Base-by-base conservation (phyloP, 2,113 vertebrate genomes). In the Sylvia atricapilla region DNA sequence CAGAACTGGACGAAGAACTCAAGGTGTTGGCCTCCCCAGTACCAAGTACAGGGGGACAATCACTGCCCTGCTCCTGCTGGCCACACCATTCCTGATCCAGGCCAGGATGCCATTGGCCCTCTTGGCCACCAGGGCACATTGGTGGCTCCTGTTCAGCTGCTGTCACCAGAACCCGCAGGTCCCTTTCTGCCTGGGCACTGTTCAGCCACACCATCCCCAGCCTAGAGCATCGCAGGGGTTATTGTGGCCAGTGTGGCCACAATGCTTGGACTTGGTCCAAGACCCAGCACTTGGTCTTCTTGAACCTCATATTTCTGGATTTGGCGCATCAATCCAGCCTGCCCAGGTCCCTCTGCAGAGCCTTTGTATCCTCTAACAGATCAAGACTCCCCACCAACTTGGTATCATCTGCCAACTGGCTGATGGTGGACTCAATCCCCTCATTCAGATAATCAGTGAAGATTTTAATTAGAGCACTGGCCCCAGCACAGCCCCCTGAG, bases 321-420 rank as follows among this genome's bases (percentile, higher is more conserved):
- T 28, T 9, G 7, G 41, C n/a, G 17, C 23, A 39, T 55, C 11
- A 4, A 6, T 74, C 15, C 59, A 74, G 49, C 15, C 28, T 56
- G n/a, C 24, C 49, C n/a, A 4, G 31, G 18, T 7, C 11, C 49
- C 11, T 55, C n/a, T 46, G 41, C 41, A 64, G 41, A 74, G 41
- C n/a, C 17, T 2, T 63, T 11, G 39, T 24, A 11, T 7, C 14
- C 5, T 55, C 31, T 39, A 73, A 10, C 5, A 44, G n/a, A 33
- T 22, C 0, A 2, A 37, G 13, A 27, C 13, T 11, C 2, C 2
- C 7, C 3, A 10, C 9, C 28, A 18, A 1, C 3, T 28, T 28
- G 12, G 41, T 28, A 21, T 47, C 7, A 14, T 17, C 18, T 27
- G 16, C 50, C 47, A 6, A 18, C 33, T 9, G 55, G 4, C 22